phyloP scores from a whole-genome alignment of 2,797 vertebrate genomes.

The Malurus leucopterus region DNA sequence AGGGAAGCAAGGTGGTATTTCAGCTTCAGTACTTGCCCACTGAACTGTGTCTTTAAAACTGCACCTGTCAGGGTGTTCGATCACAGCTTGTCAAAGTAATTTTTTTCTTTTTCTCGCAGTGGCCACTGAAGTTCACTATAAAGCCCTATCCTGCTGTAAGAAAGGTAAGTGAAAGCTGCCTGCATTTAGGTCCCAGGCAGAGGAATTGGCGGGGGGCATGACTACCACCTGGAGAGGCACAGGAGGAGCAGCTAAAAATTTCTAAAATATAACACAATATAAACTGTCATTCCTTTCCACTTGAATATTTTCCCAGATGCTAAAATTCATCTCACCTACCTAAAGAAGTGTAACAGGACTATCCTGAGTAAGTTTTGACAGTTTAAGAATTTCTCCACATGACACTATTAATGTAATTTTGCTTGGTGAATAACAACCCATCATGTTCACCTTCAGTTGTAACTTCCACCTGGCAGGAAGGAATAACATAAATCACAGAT shows the following conservation, averaged over 20 bases:
- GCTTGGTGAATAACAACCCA: neutral
- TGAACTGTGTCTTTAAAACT: neutral
- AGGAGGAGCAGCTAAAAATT: neutral
- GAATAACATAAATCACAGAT: neutral
- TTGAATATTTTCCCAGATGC: neutral
- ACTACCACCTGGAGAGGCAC: neutral
- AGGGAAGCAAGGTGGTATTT: neutral
- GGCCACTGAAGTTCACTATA: neutral
- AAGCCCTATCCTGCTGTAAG: neutral
- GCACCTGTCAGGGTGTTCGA: neutral
- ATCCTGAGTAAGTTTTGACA: neutral
- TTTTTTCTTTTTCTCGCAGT: neutral
- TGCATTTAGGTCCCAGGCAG: neutral
- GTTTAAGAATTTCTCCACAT: neutral
- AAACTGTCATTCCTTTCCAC: neutral
- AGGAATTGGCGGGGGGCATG: neutral
- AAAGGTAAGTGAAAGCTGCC: neutral
- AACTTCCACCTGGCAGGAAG: neutral
- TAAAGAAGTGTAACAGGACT: neutral
- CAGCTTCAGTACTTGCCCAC: rapidly evolving
- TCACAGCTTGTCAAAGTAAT: neutral
- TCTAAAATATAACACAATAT: neutral
- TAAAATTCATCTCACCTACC: neutral
- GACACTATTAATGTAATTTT: neutral
- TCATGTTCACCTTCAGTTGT: neutral